These are phyloP conservation scores for Leucania comma DNA, from an alignment of 2,888 invertebrate species.

Conservation along the genomic window DNA sequence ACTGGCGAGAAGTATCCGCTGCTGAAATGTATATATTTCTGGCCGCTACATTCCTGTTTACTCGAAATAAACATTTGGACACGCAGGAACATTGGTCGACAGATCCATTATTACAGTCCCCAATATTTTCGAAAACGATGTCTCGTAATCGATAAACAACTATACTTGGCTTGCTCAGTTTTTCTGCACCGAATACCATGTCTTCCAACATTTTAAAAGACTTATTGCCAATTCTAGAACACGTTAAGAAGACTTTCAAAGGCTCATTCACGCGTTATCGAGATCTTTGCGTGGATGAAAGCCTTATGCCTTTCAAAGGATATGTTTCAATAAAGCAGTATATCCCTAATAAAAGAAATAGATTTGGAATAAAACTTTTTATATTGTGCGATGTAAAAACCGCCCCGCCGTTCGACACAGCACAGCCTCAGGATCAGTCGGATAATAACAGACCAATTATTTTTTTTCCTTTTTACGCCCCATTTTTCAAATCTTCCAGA, in stretches of 20 bases:
- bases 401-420: too few species aligned
- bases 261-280: not conserved
- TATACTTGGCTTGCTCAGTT: conserved; percentile 3
- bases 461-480: too few species aligned
- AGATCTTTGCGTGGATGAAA: not conserved
- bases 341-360: conserved; percentile 1
- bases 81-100: conserved; percentile 4
- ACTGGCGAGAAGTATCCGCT: too few species aligned
- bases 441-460: too few species aligned
- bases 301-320: conserved; percentile 11
- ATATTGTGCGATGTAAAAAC: too few species aligned
- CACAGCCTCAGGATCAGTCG: too few species aligned
- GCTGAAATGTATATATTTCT: too few species aligned
- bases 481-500: too few species aligned
- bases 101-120: conserved; percentile 5
- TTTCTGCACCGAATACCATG: conserved; percentile 1
- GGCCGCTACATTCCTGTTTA: too few species aligned
- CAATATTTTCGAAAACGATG: conserved; percentile 18
- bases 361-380: conserved; percentile 2
- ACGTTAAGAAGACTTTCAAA: not conserved
- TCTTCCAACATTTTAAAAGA: conserved; percentile 10
- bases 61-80: too few species aligned
- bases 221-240: not conserved
- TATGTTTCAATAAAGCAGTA: conserved; percentile 10
- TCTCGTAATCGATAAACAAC: conserved; percentile 2